A percentile compares a stretch with the other conserved stretches of the same genome.
Evolutionary conservation across 2,888 invertebrate genomes (phyloP).

Genomic region (Hoplodrina blanda): DNA sequence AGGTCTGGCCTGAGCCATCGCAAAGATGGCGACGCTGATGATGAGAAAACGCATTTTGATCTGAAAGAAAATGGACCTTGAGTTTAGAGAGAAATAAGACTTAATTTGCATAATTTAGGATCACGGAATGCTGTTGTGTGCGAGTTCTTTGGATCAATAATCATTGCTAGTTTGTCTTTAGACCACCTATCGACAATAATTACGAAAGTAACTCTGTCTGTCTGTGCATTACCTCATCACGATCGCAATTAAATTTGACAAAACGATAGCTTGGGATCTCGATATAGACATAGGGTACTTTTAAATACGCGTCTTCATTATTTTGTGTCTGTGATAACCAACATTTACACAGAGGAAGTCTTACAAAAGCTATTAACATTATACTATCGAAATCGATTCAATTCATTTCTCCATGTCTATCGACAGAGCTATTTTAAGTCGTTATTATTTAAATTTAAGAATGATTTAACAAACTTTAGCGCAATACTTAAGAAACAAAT

Average conservation of each 20-base stretch:
- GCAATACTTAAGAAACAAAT: not conserved
- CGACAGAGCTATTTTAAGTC: not conserved
- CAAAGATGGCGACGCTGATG: constrained; percentile 78
- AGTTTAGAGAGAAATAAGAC: not conserved
- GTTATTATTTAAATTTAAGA: not conserved
- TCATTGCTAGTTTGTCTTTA: not conserved
- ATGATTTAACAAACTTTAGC: not conserved
- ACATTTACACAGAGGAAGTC: not conserved
- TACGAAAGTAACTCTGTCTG: not conserved
- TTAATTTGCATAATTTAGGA: no score
- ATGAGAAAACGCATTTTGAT: constrained; percentile 78
- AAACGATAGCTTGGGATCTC: not conserved
- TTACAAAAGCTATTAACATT: not conserved
- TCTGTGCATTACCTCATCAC: not conserved
- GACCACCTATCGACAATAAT: not conserved
- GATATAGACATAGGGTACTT: not conserved
- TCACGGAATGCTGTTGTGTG: not conserved
- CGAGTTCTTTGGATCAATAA: not conserved
- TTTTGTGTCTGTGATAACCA: not conserved
- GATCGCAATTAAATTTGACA: not conserved
- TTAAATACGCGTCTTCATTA: not conserved
- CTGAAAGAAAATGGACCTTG: constrained; percentile 55
- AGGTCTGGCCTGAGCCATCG: constrained; percentile 85
- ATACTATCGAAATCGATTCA: not conserved
- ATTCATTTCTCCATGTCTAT: not conserved